Evolutionary conservation across 30 jellyfish, hydroid and myxozoan genomes (phyloP).

Genomic region (Turritopsis rubra): DNA sequence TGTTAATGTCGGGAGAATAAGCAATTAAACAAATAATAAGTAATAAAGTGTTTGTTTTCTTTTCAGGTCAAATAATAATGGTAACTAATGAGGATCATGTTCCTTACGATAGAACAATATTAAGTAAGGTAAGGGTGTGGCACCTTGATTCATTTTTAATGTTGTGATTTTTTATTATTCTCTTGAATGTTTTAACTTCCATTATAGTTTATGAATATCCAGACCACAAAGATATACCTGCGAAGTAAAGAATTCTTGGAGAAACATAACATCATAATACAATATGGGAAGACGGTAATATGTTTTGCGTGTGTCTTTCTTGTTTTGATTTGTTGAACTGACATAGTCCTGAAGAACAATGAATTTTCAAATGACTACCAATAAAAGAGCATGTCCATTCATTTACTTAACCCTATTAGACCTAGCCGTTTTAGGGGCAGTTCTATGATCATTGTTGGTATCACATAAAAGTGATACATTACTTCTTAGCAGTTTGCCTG

Average conservation of each 20-base stretch:
- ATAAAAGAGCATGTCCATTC: no score
- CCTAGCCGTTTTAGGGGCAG: no score
- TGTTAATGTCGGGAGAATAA: no score
- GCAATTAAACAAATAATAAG: no score
- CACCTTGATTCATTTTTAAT: background rate
- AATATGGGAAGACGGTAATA: constrained; percentile 33
- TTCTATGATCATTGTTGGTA: no score
- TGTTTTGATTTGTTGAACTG: background rate
- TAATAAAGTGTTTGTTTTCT: no score
- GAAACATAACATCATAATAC: constrained; percentile 23
- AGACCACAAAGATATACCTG: constrained; percentile 36
- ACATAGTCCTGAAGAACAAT: no score
- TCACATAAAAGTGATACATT: no score
- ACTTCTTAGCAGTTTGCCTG: no score
- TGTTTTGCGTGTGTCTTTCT: background rate
- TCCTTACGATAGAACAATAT: constrained; percentile 53
- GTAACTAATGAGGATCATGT: constrained; percentile 39
- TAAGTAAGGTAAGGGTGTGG: constrained; percentile 41
- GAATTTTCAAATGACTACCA: no score
- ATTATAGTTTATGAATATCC: constrained; percentile 30
- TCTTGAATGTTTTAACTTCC: background rate
- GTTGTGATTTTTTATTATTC: background rate
- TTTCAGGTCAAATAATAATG: constrained; percentile 35
- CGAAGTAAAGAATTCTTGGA: constrained; percentile 30
- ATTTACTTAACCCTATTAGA: no score